Base-by-base conservation (phyloP, 2,888 invertebrate species). In the Aspidapion aeneum region DNA sequence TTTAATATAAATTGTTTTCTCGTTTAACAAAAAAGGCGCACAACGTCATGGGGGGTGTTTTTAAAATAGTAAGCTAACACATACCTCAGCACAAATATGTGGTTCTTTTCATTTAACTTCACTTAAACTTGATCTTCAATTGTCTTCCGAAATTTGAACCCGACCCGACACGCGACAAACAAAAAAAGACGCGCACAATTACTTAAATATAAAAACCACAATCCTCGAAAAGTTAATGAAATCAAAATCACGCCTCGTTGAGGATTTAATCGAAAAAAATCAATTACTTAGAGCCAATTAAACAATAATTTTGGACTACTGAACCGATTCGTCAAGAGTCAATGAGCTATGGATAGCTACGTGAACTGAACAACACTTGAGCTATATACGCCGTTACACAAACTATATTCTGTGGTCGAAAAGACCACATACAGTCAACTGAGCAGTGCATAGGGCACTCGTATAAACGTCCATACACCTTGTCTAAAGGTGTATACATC, bases 401-500 rank as follows among this genome's bases (percentile, higher is more conserved):
- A 35, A 3, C 12, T 7, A 7, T 35, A 35, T 35, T 35, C 35
- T 35, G 35, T 35, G 35, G 35, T 35, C 35, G 35, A 35, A 35
- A 35, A 35, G 35, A 35, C 35, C 35, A 35, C 35, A 35, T 35
- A 35, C 35, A 35, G 35, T 35, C 35, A 35, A 35, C 35, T 35
- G 35, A 35, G 35, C 35, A 35, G 35, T 35, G 35, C 35, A 35
- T 35, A 35, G 35, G 35, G 35, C 35, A 12, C 35, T 35, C 35
- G 35, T 35, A 35, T 35, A 35, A 35, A 35, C 35, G 62, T 60
- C 54, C 17, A 72, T 74, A 72, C 73, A 77, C 78, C 78, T 78
- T 75, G 35, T 35, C 35, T 72, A 74, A 74, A 78, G 78, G 78
- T 78, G 78, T 78, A 75, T 74, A 74, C 78, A 71, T 72, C 74